phyloP scores from a whole-genome alignment of 1,140 invertebrate genomes.

The Cotesia vestalis region DNA sequence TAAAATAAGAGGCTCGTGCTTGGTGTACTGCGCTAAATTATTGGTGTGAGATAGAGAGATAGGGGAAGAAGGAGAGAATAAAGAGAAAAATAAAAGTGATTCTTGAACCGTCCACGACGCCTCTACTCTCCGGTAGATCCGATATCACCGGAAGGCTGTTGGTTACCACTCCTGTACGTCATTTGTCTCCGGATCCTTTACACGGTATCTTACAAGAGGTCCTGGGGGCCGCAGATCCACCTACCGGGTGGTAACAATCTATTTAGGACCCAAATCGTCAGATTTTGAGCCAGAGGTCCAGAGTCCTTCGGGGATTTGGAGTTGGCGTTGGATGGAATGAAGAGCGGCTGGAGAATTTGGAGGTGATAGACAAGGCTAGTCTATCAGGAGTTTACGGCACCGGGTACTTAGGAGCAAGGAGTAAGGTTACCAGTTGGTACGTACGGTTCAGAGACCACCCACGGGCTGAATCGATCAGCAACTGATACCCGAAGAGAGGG shows the following conservation, averaged over 20 bases:
- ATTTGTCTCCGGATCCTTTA: slow-evolving; percentile 61
- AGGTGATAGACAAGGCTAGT: no score
- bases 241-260: slow-evolving; percentile 34
- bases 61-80: not conserved
- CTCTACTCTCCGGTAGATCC: slow-evolving; percentile 48
- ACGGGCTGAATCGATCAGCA: slow-evolving; percentile 62
- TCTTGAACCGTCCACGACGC: slow-evolving; percentile 44
- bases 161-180: slow-evolving; percentile 62
- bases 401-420: slow-evolving; percentile 52
- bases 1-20: not conserved
- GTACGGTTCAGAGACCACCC: slow-evolving; percentile 55
- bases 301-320: no score
- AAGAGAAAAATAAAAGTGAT: slow-evolving; percentile 43
- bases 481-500: slow-evolving; percentile 50
- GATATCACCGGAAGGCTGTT: slow-evolving; percentile 59
- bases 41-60: not conserved
- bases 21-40: not conserved
- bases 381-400: slow-evolving; percentile 39
- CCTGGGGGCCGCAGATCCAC: slow-evolving; percentile 16
- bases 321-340: no score
- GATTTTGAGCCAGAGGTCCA: no score
- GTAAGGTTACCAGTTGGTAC: slow-evolving; percentile 56
- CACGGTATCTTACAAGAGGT: slow-evolving; percentile 48
- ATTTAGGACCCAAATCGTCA: no score
- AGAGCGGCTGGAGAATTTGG: no score